These are phyloP conservation scores for Sarcophaga bullata DNA, from an alignment of 1,140 invertebrate genomes.

Conservation along the genomic window DNA sequence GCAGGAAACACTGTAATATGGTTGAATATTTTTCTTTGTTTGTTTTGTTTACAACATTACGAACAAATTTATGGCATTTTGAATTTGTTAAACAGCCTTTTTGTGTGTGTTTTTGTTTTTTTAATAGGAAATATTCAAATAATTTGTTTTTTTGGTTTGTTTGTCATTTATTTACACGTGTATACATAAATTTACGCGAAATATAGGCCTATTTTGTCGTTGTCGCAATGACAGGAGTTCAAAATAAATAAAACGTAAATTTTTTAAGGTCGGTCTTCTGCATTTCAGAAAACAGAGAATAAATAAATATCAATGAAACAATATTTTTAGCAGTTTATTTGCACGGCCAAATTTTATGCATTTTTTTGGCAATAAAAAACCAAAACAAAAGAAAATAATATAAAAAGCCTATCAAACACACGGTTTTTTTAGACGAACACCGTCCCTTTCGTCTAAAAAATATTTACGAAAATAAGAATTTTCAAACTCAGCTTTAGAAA, in stretches of 20 bases:
- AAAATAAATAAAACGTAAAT: conserved; percentile 24
- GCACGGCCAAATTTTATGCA: no score
- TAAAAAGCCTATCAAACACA: no score
- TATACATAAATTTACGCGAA: not conserved
- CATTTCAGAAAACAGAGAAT: no score
- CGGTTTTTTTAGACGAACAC: no score
- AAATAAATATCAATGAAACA: no score
- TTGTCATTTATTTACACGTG: not conserved
- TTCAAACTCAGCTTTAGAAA: no score
- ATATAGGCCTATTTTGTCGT: conserved; percentile 33
- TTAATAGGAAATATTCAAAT: not conserved
- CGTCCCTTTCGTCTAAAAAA: no score
- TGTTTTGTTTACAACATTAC: not conserved
- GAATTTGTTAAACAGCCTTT: not conserved
- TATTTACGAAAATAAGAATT: no score
- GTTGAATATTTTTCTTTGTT: no score
- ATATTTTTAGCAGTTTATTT: no score
- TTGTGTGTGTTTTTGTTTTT: not conserved
- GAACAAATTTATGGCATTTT: not conserved
- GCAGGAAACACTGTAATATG: not conserved
- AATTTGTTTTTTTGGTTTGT: not conserved
- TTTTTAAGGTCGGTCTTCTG: not conserved
- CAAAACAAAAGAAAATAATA: no score
- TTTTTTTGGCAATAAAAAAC: no score
- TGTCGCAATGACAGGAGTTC: conserved; percentile 32